Evolutionary conservation across 2,113 vertebrate genomes (phyloP), one percentile per base, ranked within the genome.

Genomic region (Octodon degus): DNA sequence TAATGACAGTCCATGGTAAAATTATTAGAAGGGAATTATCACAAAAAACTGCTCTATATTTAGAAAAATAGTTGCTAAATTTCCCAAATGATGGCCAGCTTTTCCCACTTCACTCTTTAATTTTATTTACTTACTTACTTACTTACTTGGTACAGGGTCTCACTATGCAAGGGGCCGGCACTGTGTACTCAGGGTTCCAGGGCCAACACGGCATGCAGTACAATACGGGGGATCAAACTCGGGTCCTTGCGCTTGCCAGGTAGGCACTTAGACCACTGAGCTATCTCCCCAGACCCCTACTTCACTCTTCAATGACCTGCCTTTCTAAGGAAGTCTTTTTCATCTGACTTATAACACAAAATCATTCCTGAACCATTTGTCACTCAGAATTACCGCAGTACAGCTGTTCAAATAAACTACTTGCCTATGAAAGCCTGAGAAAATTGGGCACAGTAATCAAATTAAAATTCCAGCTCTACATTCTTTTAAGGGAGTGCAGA

Each of bases 391-490:
- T 94, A 91, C 82, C 24, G 53, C 1, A 76, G 17, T 60, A 93
- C 97, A 96, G 97, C 96, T 97, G 96, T 97, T 95, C 87, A 97
- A 97, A 98, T 93, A 97, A 90, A 96, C 60, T 79, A n/a, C 67
- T 91, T 94, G 93, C 77, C 90, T 93, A 80, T 37, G 89, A 92
- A 97, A 95, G 95, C 79, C 53, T 94, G 83, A 55, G 90, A 95
- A 97, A 91, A 68, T 95, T 0, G 20, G 67, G 62, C 72, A 97
- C 84, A 43, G 96, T 97, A 94, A 67, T 96, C 40, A 80, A 93
- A 83, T 94, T 95, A 96, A 93, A 96, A 97, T 20, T 96, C 53
- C 68, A 91, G 86, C 84, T 67, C 89, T 43, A 87, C 3, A 67
- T 16, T 32, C n/a, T 96, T 89, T 58, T 62, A 94, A 92, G 53